Evolutionary conservation across 2,797 vertebrate genomes (phyloP), one percentile per base, ranked within the genome.

Genomic region (Kryptolebias ocellatus): DNA sequence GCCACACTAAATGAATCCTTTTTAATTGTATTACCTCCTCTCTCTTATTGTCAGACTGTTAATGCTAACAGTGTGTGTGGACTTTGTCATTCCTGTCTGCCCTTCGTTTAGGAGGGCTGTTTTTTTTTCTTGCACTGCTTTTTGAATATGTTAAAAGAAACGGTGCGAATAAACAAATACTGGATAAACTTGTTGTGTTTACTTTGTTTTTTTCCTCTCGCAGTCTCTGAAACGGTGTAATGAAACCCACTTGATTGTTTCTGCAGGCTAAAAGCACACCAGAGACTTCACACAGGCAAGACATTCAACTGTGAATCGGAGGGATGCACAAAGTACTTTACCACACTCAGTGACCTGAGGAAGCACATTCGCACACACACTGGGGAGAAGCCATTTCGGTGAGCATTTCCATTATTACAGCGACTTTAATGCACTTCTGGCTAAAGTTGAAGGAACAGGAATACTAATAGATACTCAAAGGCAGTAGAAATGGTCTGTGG

Each of bases 221-320:
- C 7, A 64, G 54, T 65, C 47, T 77, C 37, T 42, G 34, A n/a
- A 66, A 39, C 29, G 57, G 37, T 67, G 37, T 77, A 83, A 83
- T 76, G 58, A 77, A 68, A 60, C 47, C 24, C 37, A 17, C 28
- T 70, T 46, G 29, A 64, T 76, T 82, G 39, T 80, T 73, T 85
- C 53, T 16, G 63, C 89, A 99, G 98, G 91, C 92, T 99, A 82
- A 99, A 98, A 95, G 98, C 98, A 91, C 98, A 99, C 92, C 97
- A 99, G 93, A 95, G 98, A 88, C 95, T 99, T 88, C 98, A 99
- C 94, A 99, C 98, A 68, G 98, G 98, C 87, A 99, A 99, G 88
- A 99, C 98, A 0, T 99, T 99, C 94, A 99, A 99, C 95, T 99
- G 98, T 95, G 98, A 99, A 92, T 97, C 97, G 1, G 96, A 99